Evolutionary conservation across 2,797 vertebrate genomes (phyloP).

Genomic region (Mus caroli): DNA sequence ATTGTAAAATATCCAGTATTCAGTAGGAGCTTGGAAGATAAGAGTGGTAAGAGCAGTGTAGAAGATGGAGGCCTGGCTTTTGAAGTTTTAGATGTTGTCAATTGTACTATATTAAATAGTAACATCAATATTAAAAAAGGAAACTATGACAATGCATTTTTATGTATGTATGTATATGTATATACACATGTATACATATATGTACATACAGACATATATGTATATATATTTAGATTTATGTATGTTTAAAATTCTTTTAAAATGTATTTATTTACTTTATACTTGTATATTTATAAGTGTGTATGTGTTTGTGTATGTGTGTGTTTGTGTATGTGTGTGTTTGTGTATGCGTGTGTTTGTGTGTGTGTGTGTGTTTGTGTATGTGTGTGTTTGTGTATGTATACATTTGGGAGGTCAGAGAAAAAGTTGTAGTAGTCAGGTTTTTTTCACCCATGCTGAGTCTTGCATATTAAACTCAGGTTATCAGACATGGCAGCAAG

Average conservation of each 20-base stretch:
- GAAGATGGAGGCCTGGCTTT: background rate
- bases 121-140: slow-evolving; percentile 11
- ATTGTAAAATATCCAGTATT: background rate
- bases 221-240: background rate
- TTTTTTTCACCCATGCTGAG: background rate
- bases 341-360: too few species aligned
- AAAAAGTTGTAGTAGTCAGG: background rate
- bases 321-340: background rate
- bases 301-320: too few species aligned
- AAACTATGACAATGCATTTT: background rate
- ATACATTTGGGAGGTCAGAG: background rate
- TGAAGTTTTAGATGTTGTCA: background rate
- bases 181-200: too few species aligned
- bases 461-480: background rate
- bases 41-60: background rate
- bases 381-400: background rate
- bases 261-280: background rate
- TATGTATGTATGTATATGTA: background rate
- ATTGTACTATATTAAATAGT: background rate
- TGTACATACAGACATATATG: background rate
- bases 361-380: too few species aligned
- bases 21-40: too few species aligned
- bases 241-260: background rate
- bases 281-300: background rate
- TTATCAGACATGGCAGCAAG: background rate